These are phyloP conservation scores for Rafetus swinhoei DNA, from an alignment of 2,113 vertebrate species.

Conservation along the genomic window DNA sequence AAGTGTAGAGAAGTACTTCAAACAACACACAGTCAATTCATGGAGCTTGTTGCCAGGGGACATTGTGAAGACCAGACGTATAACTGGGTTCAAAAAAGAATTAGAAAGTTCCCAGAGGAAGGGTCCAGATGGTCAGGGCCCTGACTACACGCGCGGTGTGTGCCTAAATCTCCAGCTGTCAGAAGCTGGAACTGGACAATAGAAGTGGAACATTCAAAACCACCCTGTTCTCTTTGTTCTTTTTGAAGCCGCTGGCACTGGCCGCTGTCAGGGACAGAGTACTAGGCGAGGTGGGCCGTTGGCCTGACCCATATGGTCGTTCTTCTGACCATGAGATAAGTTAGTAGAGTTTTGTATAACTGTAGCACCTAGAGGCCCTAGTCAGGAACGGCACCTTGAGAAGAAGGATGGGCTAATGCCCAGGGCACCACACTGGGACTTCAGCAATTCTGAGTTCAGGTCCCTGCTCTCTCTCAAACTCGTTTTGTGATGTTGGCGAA, in stretches of 20 bases:
- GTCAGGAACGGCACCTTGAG: neutral
- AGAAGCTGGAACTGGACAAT: neutral
- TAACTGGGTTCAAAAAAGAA: neutral
- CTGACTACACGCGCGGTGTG: neutral
- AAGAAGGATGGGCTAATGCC: neutral
- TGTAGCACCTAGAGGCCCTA: neutral
- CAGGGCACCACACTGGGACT: neutral
- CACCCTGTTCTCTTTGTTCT: neutral
- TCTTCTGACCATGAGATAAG: neutral
- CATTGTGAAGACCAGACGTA: neutral
- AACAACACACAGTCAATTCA: neutral
- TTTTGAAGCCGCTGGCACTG: neutral
- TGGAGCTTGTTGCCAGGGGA: neutral
- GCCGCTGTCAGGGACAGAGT: neutral
- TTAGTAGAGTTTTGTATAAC: neutral
- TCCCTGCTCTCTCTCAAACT: neutral
- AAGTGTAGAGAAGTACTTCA: neutral
- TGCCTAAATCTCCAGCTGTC: neutral
- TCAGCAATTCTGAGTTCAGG: neutral
- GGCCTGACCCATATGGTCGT: neutral
- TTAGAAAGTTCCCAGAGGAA: neutral
- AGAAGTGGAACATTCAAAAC: neutral
- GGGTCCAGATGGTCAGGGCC: neutral
- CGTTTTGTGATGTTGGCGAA: neutral
- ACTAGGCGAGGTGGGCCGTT: neutral